Evolutionary conservation across 2,113 vertebrate species (phyloP).

Genomic region (Micronycteris hirsuta): DNA sequence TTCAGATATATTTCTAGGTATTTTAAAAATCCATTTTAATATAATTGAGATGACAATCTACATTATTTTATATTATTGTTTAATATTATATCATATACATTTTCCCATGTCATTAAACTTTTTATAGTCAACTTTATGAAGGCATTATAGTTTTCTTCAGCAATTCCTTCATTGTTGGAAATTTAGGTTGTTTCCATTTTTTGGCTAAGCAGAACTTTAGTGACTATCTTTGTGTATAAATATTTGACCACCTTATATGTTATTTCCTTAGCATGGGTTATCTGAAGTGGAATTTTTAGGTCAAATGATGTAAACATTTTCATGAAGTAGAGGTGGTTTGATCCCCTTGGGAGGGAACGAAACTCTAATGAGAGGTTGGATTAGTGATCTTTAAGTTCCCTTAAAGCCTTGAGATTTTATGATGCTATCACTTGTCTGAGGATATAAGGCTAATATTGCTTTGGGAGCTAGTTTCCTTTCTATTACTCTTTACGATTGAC

Average conservation of each 20-base stretch:
- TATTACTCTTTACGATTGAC: neutral
- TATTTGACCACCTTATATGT: slow-evolving; percentile 23
- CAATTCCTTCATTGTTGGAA: neutral
- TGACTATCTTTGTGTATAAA: slow-evolving; percentile 31
- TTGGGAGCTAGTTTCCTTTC: neutral
- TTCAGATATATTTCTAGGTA: neutral
- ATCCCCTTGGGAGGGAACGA: neutral
- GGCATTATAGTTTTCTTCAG: neutral
- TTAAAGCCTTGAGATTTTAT: neutral
- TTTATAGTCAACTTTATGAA: slow-evolving; percentile 23
- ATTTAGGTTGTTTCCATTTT: slow-evolving; percentile 36
- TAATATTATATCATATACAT: neutral
- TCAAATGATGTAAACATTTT: slow-evolving; percentile 32
- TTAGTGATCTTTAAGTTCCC: slow-evolving; percentile 9
- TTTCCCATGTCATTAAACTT: neutral
- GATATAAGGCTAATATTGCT: neutral
- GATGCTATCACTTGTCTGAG: neutral
- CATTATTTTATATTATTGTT: neutral
- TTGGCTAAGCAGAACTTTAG: neutral
- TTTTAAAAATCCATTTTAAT: slow-evolving; percentile 3
- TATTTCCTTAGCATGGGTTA: slow-evolving; percentile 19
- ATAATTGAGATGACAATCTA: neutral
- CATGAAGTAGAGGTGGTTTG: neutral
- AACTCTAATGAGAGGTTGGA: neutral
- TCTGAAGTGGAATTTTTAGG: slow-evolving; percentile 23